Percentiles rank a stretch among this genome's conserved stretches.
phyloP scores from a whole-genome alignment of 2,888 invertebrate genomes.

The Laothoe populi region DNA sequence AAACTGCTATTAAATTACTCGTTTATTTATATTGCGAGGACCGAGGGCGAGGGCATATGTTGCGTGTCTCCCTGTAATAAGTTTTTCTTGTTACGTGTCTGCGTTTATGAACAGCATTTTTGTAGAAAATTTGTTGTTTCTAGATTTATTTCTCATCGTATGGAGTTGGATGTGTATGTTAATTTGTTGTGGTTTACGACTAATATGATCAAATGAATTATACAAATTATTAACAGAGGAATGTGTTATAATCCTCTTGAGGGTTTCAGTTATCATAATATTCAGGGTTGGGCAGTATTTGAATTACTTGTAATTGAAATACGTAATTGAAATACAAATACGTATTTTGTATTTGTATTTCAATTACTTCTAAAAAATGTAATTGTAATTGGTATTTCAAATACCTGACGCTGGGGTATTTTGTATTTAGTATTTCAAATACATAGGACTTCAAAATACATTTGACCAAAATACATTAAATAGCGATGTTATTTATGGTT shows the following conservation, averaged over 20 bases:
- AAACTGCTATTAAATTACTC: slow-evolving; percentile 55
- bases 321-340: no score
- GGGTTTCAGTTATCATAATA: no score
- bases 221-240: background rate
- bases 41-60: slow-evolving; percentile 23
- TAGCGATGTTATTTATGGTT: no score
- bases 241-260: background rate
- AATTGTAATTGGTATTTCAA: no score
- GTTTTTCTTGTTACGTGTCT: slow-evolving; percentile 20
- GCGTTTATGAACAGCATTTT: slow-evolving; percentile 12
- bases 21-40: slow-evolving; percentile 41
- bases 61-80: slow-evolving; percentile 35
- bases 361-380: no score
- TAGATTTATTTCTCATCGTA: slow-evolving; percentile 1
- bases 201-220: background rate
- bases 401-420: no score
- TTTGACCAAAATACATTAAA: no score
- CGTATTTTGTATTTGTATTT: no score
- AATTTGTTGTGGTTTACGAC: background rate
- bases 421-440: no score
- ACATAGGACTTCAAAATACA: no score
- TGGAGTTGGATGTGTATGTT: background rate
- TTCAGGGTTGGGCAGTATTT: no score
- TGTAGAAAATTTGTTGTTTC: background rate
- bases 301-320: no score